phyloP scores from a whole-genome alignment of 2,888 invertebrate genomes.

The Rhingia rostrata region DNA sequence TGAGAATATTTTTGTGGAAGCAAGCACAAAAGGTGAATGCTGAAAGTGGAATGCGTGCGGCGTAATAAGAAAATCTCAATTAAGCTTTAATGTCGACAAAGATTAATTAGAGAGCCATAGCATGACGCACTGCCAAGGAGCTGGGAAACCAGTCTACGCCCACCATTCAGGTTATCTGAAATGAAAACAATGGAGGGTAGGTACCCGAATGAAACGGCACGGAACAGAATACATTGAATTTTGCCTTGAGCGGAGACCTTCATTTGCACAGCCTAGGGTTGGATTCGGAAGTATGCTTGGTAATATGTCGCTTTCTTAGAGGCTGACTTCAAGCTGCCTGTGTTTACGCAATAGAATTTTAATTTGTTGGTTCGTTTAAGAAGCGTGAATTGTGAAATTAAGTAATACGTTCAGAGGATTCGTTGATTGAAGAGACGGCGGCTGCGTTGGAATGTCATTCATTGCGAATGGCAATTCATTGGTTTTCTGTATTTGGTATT shows the following conservation, averaged over 20 bases:
- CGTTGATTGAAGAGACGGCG: background rate
- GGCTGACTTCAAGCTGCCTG: background rate
- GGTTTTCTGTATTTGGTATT: constrained; percentile 19
- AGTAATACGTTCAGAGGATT: constrained; percentile 38
- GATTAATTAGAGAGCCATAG: constrained; percentile 61
- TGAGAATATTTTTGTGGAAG: constrained; percentile 25
- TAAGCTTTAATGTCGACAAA: constrained; percentile 66
- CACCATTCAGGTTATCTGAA: constrained; percentile 52
- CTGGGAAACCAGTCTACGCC: background rate
- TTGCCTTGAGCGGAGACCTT: constrained; percentile 25
- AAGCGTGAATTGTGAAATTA: constrained; percentile 73
- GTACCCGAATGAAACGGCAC: background rate
- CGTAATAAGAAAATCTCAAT: constrained; percentile 74
- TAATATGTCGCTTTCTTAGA: constrained; percentile 1
- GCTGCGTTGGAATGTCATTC: constrained; percentile 43
- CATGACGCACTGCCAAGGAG: background rate
- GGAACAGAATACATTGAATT: constrained; percentile 17
- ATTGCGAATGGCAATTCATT: constrained; percentile 22
- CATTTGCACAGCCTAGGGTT: constrained; percentile 14
- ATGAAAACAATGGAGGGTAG: constrained; percentile 46
- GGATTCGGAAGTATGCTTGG: background rate
- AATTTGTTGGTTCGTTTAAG: constrained; percentile 74
- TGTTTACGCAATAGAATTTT: constrained; percentile 51
- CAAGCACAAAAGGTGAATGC: constrained; percentile 62
- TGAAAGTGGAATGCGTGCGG: constrained; percentile 67